Evolutionary conservation across 1,140 invertebrate species (phyloP), one percentile per base, ranked within the genome.

Genomic region (Papilio aristodemus): DNA sequence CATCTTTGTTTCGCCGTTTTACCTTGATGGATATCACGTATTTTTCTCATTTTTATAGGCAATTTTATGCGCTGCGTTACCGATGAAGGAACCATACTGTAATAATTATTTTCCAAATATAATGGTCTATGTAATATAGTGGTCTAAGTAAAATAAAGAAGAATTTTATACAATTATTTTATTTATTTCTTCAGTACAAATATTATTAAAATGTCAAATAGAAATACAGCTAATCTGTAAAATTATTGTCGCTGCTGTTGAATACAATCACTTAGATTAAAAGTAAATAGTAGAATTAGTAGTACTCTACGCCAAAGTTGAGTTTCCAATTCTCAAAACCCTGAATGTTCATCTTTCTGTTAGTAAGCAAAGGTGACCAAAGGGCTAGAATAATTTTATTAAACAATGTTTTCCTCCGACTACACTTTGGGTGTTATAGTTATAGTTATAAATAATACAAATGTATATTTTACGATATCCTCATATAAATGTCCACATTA

Each of bases 1-100:
- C 74, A 68, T 68, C 46, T 71, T 74, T 79, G 73, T 79, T 77
- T 77, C 63, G 72, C 67, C 76, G 68, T 64, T 70, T 54, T 54
- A 72, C 72, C 72, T 71, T 74, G 68, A 66, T 46, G 50, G 41
- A 27, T 27, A 66, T 66, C 39, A 66, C 22, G 63, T 46, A 32
- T 25, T 46, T 66, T 32, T 32, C 22, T 38, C 19, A 17, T 66
- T 66, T 59, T 66, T 46, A 71, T 69, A 32, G 43, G 39, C 60
- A 27, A 68, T 73, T 71, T 70, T 70, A 72, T 68, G 59, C 19
- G 8, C 63, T 54, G 59, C 38, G 59, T 62, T 62, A 62, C 13
- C 19, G 19, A 54, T 5, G 10, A 54, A 54, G 11, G 19, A 6
- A 54, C 2, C 19, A 10, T 25, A 54, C 8, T 54, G 19, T 50